Conservation (phyloP, 2,113 vertebrate species). For the Chroicocephalus ridibundus region DNA sequence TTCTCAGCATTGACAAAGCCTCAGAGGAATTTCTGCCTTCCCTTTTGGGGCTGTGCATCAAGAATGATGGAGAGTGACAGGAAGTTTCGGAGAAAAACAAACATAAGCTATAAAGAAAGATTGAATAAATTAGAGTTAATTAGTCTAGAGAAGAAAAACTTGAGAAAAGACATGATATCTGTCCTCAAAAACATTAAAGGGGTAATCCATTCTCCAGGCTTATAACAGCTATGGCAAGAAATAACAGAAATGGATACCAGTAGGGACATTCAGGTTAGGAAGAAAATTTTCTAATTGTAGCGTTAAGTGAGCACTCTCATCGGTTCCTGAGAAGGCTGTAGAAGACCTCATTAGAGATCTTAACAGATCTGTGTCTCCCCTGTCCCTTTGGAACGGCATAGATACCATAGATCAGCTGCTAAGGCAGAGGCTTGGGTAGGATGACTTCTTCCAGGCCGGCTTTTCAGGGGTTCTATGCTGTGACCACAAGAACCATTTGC, state of each 20-base stretch:
- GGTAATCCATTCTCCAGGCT: background rate
- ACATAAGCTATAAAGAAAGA: background rate
- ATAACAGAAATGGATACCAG: background rate
- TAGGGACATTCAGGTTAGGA: background rate
- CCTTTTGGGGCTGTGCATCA: background rate
- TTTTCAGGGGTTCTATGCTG: background rate
- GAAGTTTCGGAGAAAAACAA: background rate
- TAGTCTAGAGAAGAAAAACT: background rate
- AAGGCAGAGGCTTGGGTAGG: background rate
- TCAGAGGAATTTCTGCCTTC: slow-evolving; percentile 21
- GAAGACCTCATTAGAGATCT: background rate
- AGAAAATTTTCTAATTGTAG: background rate
- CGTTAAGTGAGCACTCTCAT: background rate
- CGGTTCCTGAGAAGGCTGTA: background rate
- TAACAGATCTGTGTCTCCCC: background rate
- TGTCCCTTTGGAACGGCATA: rapidly evolving
- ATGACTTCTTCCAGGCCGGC: background rate
- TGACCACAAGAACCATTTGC: background rate
- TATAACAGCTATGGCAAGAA: background rate
- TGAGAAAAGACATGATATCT: background rate
- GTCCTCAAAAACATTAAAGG: background rate
- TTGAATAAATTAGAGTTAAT: slow-evolving; percentile 10
- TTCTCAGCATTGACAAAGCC: background rate
- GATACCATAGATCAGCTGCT: background rate
- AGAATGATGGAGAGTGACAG: background rate